Percentiles rank a stretch among this genome's conserved stretches.
phyloP scores from a whole-genome alignment of 2,797 vertebrate species.

The Heteromormyrus szaboi region DNA sequence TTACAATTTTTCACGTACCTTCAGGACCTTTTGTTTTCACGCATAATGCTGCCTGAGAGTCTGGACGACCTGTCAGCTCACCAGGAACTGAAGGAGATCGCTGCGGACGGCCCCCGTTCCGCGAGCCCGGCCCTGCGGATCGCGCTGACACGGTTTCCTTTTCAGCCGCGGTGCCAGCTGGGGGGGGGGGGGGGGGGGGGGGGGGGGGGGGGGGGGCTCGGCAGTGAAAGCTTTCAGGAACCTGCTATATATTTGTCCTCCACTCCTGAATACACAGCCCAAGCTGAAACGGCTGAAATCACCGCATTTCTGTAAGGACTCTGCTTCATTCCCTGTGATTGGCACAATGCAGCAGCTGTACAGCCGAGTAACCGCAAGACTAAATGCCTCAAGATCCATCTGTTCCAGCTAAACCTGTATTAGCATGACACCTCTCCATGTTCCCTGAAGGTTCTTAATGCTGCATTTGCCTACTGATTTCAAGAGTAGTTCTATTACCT shows the following conservation, averaged over 20 bases:
- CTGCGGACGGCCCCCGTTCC: neutral
- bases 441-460: neutral
- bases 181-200: neutral
- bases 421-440: neutral
- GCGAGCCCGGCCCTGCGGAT: neutral
- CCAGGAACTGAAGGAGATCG: neutral
- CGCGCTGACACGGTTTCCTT: neutral
- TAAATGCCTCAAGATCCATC: neutral
- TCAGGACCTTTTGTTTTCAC: neutral
- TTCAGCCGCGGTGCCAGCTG: neutral
- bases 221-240: neutral
- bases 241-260: neutral
- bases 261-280: neutral
- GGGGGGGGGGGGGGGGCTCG: neutral
- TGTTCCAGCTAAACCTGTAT: neutral
- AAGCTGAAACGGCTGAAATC: neutral
- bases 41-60: neutral
- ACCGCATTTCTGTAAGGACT: neutral
- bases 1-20: neutral
- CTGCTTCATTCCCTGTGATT: neutral
- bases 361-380: neutral
- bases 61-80: neutral
- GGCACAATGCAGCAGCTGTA: neutral
- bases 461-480: neutral
- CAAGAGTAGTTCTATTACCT: neutral